A percentile compares a stretch with the other conserved stretches of the same genome.
These are phyloP conservation scores for Larimichthys polyactis DNA, from an alignment of 2,113 vertebrate genomes.

Conservation along the genomic window DNA sequence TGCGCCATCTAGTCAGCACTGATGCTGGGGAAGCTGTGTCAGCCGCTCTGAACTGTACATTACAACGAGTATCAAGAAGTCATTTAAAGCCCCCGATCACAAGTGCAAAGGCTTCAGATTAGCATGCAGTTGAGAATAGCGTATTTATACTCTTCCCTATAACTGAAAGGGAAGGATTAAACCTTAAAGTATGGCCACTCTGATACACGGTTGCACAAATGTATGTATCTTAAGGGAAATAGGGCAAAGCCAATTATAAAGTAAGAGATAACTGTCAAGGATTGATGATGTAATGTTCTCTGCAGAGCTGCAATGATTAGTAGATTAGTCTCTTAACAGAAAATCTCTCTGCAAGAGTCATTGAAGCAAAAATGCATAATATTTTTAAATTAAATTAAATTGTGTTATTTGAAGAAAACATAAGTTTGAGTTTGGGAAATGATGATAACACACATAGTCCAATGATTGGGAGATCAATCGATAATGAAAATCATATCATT, in stretches of 20 bases:
- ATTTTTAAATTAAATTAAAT: no score
- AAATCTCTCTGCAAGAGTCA: not conserved
- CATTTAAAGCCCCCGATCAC: slow-evolving; percentile 37
- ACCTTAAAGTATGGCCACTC: no score
- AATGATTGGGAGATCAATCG: not conserved
- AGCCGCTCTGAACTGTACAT: slow-evolving; percentile 57
- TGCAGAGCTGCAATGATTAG: not conserved
- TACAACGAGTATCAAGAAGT: slow-evolving; percentile 50
- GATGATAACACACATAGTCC: not conserved
- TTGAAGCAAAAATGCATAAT: not conserved
- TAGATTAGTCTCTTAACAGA: not conserved
- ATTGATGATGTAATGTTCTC: not conserved
- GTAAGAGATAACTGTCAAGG: no score
- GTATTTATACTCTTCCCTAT: not conserved
- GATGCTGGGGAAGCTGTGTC: slow-evolving; percentile 53
- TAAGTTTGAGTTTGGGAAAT: not conserved
- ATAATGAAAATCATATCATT: not conserved
- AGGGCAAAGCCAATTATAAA: not conserved
- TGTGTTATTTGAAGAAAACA: not conserved
- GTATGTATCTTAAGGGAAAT: not conserved
- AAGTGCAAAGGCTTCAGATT: slow-evolving; percentile 3
- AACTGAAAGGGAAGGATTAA: not conserved
- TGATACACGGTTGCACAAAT: not conserved
- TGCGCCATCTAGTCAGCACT: slow-evolving; percentile 50
- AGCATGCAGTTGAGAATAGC: not conserved